A percentile compares a stretch with the other conserved stretches of the same genome.
These are phyloP conservation scores for Macrotis lagotis DNA, from an alignment of 2,113 vertebrate species.

Conservation along the genomic window DNA sequence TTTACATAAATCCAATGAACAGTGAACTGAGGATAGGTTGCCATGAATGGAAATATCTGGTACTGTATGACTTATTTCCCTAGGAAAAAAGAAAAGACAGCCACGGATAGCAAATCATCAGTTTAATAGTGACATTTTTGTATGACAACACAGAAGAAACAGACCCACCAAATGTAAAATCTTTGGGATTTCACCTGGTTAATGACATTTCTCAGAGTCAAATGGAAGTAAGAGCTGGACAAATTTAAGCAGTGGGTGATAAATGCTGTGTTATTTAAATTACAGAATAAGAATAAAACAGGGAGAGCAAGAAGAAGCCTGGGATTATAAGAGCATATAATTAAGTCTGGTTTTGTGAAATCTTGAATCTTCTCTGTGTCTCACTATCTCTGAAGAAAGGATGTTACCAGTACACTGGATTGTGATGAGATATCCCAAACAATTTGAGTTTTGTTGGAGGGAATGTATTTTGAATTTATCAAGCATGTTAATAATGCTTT, in stretches of 20 bases:
- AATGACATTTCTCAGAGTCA: neutral
- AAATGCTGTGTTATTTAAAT: neutral
- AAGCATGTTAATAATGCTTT: neutral
- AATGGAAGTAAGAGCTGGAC: neutral
- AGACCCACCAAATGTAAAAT: neutral
- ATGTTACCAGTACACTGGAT: neutral
- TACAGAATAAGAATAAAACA: neutral
- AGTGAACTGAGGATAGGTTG: slow-evolving; percentile 94
- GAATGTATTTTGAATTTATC: neutral
- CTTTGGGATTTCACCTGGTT: neutral
- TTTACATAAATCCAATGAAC: slow-evolving; percentile 92
- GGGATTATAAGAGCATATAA: neutral
- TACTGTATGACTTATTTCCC: slow-evolving; percentile 93
- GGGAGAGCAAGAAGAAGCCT: neutral
- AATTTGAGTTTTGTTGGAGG: neutral
- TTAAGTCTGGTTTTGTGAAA: neutral
- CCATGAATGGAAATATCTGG: slow-evolving; percentile 95
- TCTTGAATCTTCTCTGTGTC: neutral
- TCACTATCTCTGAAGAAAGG: neutral
- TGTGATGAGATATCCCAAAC: neutral
- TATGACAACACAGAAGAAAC: neutral
- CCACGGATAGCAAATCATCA: neutral
- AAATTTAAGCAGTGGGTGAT: neutral
- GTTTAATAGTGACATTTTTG: neutral
- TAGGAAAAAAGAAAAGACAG: slow-evolving; percentile 65